Percentiles rank a stretch among this genome's conserved stretches.
These are phyloP conservation scores for Silurus lanzhouensis DNA, from an alignment of 2,797 vertebrate genomes.

Conservation along the genomic window DNA sequence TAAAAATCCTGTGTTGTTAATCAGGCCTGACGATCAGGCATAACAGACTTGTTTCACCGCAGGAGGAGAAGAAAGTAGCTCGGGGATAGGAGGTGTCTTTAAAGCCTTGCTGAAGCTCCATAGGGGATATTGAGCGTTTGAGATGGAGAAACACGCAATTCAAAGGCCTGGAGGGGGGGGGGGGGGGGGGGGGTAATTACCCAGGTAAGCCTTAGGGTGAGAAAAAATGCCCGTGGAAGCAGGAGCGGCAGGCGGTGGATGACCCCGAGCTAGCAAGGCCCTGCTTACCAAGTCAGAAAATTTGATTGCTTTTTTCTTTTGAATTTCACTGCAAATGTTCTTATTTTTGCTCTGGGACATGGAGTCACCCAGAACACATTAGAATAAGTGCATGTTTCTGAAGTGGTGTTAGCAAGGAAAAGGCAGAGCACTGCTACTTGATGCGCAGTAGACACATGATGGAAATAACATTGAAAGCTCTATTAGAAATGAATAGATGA, in stretches of 20 bases:
- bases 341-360: conserved; percentile 75
- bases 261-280: conserved; percentile 71
- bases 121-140: conserved; percentile 35
- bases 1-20: conserved; percentile 41
- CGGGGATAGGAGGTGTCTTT: conserved; percentile 37
- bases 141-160: conserved; percentile 63
- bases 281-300: conserved; percentile 84
- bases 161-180: conserved; percentile 58
- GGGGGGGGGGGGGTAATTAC: conserved; percentile 72
- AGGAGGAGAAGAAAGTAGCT: conserved; percentile 22
- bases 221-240: conserved; percentile 70
- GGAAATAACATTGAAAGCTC: neutral
- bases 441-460: conserved; percentile 9
- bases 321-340: conserved; percentile 72
- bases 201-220: conserved; percentile 68
- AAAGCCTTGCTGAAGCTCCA: conserved; percentile 47
- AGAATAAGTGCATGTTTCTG: conserved; percentile 64
- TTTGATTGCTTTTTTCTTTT: conserved; percentile 81
- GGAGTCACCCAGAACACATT: conserved; percentile 69
- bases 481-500: neutral
- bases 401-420: conserved; percentile 46
- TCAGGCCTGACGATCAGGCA: conserved; percentile 34
- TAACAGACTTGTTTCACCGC: conserved; percentile 4
- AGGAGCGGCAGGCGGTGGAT: conserved; percentile 67
- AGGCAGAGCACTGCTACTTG: conserved; percentile 44